Conservation (phyloP, 2,888 invertebrate genomes). For the Coelopa pilipes region DNA sequence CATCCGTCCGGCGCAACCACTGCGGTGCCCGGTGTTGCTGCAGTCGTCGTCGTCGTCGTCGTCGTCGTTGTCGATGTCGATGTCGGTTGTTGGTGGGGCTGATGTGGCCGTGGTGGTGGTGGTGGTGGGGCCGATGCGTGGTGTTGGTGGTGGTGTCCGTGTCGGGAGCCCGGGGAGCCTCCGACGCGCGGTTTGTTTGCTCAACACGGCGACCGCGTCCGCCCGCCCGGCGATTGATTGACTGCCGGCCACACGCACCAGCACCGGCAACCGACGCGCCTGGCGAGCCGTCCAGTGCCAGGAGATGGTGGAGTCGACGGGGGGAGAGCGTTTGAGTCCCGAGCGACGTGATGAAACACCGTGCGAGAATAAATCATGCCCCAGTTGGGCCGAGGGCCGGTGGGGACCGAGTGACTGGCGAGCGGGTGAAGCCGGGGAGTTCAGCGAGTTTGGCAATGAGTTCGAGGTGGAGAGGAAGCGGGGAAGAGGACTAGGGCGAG, state of each 20-base stretch:
- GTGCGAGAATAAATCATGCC: background rate
- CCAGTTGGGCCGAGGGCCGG: background rate
- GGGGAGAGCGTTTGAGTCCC: background rate
- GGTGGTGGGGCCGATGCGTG: background rate
- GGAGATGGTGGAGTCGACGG: background rate
- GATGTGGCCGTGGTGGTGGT: no score
- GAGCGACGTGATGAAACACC: background rate
- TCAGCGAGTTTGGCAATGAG: no score
- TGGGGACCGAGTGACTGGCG: no score
- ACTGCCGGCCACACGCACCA: slow-evolving; percentile 29
- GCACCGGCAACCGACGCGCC: no score
- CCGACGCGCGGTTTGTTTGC: slow-evolving; percentile 28
- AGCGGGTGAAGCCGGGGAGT: no score
- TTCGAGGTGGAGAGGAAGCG: no score
- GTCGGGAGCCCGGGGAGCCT: background rate
- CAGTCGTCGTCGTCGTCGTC: slow-evolving; percentile 4
- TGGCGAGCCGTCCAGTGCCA: slow-evolving; percentile 3
- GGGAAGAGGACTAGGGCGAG: no score
- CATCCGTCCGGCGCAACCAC: background rate
- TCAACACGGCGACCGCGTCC: slow-evolving; percentile 21
- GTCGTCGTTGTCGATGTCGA: slow-evolving; percentile 5
- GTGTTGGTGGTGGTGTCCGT: background rate
- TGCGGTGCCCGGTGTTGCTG: background rate
- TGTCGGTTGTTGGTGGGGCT: background rate
- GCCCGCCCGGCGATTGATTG: slow-evolving; percentile 22